These are phyloP conservation scores for Bryconaethiops microstoma DNA, from an alignment of 2,797 vertebrate genomes.

Conservation along the genomic window DNA sequence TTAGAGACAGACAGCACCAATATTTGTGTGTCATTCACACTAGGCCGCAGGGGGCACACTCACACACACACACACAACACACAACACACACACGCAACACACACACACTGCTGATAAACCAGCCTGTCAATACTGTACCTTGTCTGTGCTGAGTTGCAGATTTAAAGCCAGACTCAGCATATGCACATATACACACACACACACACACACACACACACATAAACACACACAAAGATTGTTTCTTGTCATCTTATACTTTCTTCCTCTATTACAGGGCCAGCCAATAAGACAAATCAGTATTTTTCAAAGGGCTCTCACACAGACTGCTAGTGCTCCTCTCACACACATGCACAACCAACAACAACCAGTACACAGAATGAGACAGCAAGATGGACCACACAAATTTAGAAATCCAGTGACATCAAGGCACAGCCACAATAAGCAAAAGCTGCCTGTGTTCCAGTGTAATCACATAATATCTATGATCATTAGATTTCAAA, in stretches of 20 bases:
- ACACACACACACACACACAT: slow-evolving; percentile 10
- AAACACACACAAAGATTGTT: neutral
- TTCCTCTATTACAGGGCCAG: slow-evolving; percentile 29
- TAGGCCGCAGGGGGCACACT: slow-evolving; percentile 16
- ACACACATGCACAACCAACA: neutral
- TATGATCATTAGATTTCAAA: slow-evolving; percentile 14
- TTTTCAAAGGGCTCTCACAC: slow-evolving; percentile 43
- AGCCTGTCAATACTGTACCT: slow-evolving; percentile 48
- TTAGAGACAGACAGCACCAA: slow-evolving; percentile 40
- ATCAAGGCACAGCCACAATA: slow-evolving; percentile 11
- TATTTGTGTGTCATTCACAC: slow-evolving; percentile 45
- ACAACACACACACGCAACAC: too few relatives aligned
- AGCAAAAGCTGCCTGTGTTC: slow-evolving; percentile 23
- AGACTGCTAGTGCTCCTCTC: slow-evolving; percentile 5
- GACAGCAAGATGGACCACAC: slow-evolving; percentile 2
- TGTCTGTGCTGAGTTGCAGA: slow-evolving; percentile 46
- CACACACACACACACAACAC: slow-evolving; percentile 32
- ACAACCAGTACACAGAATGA: neutral
- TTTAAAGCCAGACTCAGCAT: slow-evolving; percentile 29
- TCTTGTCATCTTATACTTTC: neutral
- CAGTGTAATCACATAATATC: slow-evolving; percentile 3
- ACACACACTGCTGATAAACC: slow-evolving; percentile 47
- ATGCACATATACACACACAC: slow-evolving; percentile 16
- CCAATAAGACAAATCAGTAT: slow-evolving; percentile 34
- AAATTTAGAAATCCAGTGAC: slow-evolving; percentile 41